These are phyloP conservation scores for Ectemnius lituratus DNA, from an alignment of 2,888 invertebrate genomes.

Conservation along the genomic window DNA sequence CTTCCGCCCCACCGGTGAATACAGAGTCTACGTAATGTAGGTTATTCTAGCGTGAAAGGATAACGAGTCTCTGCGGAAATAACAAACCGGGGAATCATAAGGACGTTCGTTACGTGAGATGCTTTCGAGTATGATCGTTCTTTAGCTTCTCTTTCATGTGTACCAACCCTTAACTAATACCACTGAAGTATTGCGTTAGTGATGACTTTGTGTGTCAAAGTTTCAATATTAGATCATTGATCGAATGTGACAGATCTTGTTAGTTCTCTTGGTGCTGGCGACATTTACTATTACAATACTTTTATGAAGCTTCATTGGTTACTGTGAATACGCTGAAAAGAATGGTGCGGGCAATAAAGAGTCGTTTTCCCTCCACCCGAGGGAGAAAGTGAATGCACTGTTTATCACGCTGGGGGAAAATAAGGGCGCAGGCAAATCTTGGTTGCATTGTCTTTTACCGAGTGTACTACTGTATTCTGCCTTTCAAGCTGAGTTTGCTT, in stretches of 20 bases:
- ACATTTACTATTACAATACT: constrained; percentile 12
- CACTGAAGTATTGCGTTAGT: too few species aligned
- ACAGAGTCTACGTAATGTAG: too few species aligned
- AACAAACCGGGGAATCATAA: neutral
- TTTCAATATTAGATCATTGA: too few species aligned
- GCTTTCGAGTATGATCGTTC: too few species aligned
- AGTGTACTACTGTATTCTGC: too few species aligned
- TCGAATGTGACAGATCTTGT: too few species aligned
- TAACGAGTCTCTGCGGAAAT: too few species aligned
- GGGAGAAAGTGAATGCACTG: constrained; percentile 33
- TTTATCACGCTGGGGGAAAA: constrained; percentile 42
- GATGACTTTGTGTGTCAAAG: too few species aligned
- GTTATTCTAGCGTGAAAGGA: too few species aligned
- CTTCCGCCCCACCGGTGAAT: neutral
- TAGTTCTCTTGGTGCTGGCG: neutral
- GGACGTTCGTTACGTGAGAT: neutral
- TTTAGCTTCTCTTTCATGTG: too few species aligned
- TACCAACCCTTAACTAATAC: too few species aligned
- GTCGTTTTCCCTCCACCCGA: constrained; percentile 1
- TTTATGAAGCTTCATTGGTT: constrained; percentile 39
- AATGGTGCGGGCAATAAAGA: constrained; percentile 49
- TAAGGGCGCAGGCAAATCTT: constrained; percentile 35
- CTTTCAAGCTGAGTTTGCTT: too few species aligned
- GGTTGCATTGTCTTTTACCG: neutral
- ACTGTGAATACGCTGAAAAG: constrained; percentile 28